phyloP scores from a whole-genome alignment of 2,888 invertebrate species.

The Anoncus sp. region DNA sequence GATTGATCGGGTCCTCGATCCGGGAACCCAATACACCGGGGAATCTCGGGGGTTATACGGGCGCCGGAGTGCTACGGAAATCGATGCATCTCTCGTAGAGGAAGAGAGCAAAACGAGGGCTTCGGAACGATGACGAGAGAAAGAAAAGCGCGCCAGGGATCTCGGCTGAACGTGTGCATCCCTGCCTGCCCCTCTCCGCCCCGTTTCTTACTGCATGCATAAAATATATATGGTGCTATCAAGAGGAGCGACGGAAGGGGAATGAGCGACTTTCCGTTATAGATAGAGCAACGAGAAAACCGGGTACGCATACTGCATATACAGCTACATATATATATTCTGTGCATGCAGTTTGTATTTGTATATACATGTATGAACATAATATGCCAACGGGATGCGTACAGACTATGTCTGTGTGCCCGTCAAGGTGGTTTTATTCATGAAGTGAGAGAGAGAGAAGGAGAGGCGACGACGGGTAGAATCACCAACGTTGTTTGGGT shows the following conservation, averaged over 20 bases:
- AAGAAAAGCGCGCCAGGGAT: slow-evolving; percentile 8
- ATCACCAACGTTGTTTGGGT: slow-evolving; percentile 9
- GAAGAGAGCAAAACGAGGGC: neutral
- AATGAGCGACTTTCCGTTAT: slow-evolving; percentile 31
- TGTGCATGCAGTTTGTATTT: neutral
- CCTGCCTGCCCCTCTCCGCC: neutral
- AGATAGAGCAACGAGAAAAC: slow-evolving; percentile 45
- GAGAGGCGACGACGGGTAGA: slow-evolving; percentile 5
- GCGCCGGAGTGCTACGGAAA: neutral
- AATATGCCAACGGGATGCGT: slow-evolving; percentile 44
- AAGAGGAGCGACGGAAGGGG: slow-evolving; percentile 17
- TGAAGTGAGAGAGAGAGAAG: slow-evolving; percentile 24
- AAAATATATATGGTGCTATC: slow-evolving; percentile 38
- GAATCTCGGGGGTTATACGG: neutral
- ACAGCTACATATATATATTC: neutral
- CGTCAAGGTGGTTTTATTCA: slow-evolving; percentile 66
- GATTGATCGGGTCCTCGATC: slow-evolving; percentile 14
- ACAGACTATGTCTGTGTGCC: slow-evolving; percentile 31
- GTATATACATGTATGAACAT: slow-evolving; percentile 37
- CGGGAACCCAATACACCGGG: neutral
- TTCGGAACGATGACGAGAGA: slow-evolving; percentile 16
- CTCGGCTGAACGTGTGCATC: slow-evolving; percentile 6
- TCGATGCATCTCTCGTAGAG: slow-evolving; percentile 13
- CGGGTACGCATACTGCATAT: slow-evolving; percentile 42
- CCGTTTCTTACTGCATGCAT: slow-evolving; percentile 26